Evolutionary conservation across 2,797 vertebrate genomes (phyloP), one percentile per base, ranked within the genome.

Genomic region (Leptodactylus fallax): DNA sequence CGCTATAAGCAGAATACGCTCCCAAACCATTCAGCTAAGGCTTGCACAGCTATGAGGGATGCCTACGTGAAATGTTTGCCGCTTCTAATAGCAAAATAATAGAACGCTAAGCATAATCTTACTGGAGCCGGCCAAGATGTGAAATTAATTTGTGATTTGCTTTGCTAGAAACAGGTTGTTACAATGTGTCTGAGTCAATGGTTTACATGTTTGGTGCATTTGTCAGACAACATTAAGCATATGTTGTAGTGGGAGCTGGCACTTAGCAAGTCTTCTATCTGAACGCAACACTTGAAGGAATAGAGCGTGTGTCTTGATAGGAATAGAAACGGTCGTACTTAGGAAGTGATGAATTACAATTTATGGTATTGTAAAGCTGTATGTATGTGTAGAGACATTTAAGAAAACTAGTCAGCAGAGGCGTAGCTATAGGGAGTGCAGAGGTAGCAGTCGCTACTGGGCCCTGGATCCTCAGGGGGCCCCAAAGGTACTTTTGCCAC

Each of bases 141-240:
- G 55, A 85, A 85, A 76, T 85, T 23, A 85, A 85, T 81, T 60
- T 85, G 65, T 72, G 67, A 14, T 58, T 61, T 56, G 47, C 83
- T 67, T 79, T 71, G 58, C 82, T 80, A 63, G 25, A 83, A 80
- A 74, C 78, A 77, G 47, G 78, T 80, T 81, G 69, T 81, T 74
- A 87, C 11, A 47, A 58, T 36, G 27, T 56, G 69, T 56, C 23
- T 60, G 45, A 65, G 3, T 53, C 61, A 81, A 58, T 67, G 61
- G 69, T 82, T 88, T 81, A 63, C 14, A 88, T 72, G 56, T 67
- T 81, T 81, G 79, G 47, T 58, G 81, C 78, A 85, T 55, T 85
- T 55, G 60, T 79, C 21, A 69, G 71, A 65, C 69, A 65, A 76
- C 65, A 85, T 85, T 55, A 81, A 14, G 79, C 21, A 84, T 78